These are phyloP conservation scores for Cynopterus sphinx DNA, from an alignment of 2,797 vertebrate genomes.

Conservation along the genomic window DNA sequence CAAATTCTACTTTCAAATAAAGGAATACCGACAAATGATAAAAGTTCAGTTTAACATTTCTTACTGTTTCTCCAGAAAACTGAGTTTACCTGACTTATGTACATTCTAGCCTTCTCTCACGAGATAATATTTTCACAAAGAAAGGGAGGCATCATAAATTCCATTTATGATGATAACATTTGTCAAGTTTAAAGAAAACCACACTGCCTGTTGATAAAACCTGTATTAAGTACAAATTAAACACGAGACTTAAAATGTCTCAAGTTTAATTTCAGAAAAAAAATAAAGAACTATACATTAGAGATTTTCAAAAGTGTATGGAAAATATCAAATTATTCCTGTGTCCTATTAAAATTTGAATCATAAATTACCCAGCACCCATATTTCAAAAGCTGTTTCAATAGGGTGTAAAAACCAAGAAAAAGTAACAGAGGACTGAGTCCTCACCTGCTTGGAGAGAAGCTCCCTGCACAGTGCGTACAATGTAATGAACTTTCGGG, in stretches of 20 bases:
- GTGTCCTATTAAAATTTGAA: not conserved
- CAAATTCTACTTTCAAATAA: not conserved
- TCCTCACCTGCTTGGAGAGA: constrained; percentile 90
- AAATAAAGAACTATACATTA: not conserved
- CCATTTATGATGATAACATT: not conserved
- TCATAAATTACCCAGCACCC: not conserved
- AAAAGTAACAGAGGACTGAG: not conserved
- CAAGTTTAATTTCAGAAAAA: constrained; percentile 1
- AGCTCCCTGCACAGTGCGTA: constrained; percentile 90
- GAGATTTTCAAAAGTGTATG: constrained; percentile 1
- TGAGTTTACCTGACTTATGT: not conserved
- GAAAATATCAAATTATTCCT: not conserved
- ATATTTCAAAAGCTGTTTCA: not conserved
- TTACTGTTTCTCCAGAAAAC: not conserved
- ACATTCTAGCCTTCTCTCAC: not conserved
- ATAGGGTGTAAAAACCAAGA: not conserved
- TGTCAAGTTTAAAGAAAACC: constrained; percentile 1
- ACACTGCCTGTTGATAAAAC: not conserved
- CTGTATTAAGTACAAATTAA: not conserved
- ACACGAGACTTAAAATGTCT: not conserved
- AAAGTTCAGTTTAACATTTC: not conserved
- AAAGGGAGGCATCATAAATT: not conserved
- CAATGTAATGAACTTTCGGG: constrained; percentile 90
- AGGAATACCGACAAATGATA: not conserved
- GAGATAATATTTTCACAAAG: not conserved